Conservation (phyloP, 1,140 invertebrate species). For the Cyclina sinensis region DNA sequence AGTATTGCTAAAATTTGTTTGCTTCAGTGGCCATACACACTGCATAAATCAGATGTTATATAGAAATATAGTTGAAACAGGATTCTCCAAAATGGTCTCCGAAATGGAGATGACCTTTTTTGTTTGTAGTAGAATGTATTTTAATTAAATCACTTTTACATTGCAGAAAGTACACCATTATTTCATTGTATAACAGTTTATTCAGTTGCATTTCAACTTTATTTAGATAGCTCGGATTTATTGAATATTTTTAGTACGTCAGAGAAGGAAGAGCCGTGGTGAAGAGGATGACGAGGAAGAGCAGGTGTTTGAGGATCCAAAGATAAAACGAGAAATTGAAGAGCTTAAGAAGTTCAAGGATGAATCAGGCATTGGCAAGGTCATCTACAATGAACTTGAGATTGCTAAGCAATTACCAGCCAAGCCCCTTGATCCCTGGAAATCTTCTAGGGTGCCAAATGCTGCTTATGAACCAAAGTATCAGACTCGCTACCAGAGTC, state of each 20-base stretch:
- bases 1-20: too few relatives aligned
- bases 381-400: slow-evolving; percentile 88
- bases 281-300: slow-evolving; percentile 93
- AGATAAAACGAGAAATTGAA: slow-evolving; percentile 84
- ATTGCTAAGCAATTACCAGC: slow-evolving; percentile 95
- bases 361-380: slow-evolving; percentile 86
- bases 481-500: slow-evolving; percentile 97
- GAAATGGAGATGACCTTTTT: too few relatives aligned
- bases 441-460: slow-evolving; percentile 98
- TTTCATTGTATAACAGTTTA: too few relatives aligned
- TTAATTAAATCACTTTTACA: too few relatives aligned
- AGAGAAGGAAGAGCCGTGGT: slow-evolving; percentile 85
- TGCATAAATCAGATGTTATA: too few relatives aligned
- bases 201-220: too few relatives aligned
- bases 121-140: too few relatives aligned
- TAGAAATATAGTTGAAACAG: too few relatives aligned
- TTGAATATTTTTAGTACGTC: slow-evolving; percentile 78
- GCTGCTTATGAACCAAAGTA: slow-evolving; percentile 96
- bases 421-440: slow-evolving; percentile 95
- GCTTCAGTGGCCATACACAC: too few relatives aligned
- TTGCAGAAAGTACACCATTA: too few relatives aligned
- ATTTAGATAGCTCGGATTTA: too few relatives aligned
- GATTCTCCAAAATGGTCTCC: too few relatives aligned
- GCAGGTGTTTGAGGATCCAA: slow-evolving; percentile 86
- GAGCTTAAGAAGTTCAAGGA: slow-evolving; percentile 87